Evolutionary conservation across 2,797 vertebrate genomes (phyloP).

Genomic region (Xenopus petersii): DNA sequence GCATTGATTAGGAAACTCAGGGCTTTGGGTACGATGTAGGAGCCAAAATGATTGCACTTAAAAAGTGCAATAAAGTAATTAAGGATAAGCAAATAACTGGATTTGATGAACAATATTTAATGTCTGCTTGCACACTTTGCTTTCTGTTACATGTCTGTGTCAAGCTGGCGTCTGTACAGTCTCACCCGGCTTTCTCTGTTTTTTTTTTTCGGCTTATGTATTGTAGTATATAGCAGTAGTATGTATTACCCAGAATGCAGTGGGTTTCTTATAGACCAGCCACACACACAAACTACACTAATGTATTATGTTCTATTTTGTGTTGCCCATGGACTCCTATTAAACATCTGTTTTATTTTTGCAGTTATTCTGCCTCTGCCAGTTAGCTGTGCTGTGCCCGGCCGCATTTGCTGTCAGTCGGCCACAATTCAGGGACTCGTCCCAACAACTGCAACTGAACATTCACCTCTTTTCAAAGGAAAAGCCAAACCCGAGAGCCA

Average conservation of each 20-base stretch:
- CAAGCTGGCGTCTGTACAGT: constrained; percentile 19
- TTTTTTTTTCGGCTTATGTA: no score
- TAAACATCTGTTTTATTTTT: constrained; percentile 55
- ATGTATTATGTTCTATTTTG: no score
- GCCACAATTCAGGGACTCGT: neutral
- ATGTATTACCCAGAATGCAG: no score
- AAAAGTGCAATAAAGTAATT: no score
- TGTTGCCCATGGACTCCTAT: neutral
- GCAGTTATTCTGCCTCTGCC: constrained; percentile 47
- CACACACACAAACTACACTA: no score
- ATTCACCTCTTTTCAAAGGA: neutral
- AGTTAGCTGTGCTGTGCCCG: constrained; percentile 25
- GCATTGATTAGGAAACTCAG: no score
- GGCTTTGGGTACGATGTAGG: no score
- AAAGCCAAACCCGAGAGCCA: constrained; percentile 26
- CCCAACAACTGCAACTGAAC: neutral
- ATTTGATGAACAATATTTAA: neutral
- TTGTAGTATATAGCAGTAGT: no score
- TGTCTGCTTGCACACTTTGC: constrained; percentile 52
- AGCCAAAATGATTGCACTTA: no score
- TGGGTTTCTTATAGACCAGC: no score
- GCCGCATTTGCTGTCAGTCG: neutral
- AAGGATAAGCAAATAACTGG: neutral
- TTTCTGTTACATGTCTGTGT: constrained; percentile 53
- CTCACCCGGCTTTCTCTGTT: neutral